Conservation (phyloP, 2,113 vertebrate genomes). For the Pipra filicauda region DNA sequence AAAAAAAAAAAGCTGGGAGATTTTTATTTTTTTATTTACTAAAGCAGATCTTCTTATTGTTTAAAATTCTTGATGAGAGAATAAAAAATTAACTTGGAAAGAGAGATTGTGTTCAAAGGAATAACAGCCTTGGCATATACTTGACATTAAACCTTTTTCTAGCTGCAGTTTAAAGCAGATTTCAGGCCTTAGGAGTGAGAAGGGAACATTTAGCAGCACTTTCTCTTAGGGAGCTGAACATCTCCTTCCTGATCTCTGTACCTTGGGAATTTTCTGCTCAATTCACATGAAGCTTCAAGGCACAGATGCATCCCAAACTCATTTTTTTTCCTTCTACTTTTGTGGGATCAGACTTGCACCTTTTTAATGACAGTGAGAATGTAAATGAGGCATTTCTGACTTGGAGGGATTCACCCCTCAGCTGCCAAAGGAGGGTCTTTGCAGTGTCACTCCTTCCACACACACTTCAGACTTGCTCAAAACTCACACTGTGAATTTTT, state of each 20-base stretch:
- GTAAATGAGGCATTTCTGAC: not conserved
- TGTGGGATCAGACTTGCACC: not conserved
- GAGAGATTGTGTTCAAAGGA: not conserved
- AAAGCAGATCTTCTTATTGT: not conserved
- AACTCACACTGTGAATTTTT: not conserved
- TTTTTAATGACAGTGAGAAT: not conserved
- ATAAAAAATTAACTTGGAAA: not conserved
- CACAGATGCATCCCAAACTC: accelerated
- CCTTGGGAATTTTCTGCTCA: not conserved
- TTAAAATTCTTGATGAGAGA: not conserved
- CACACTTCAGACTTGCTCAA: not conserved
- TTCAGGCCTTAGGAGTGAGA: not conserved
- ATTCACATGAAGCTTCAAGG: not conserved
- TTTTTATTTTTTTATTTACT: not conserved
- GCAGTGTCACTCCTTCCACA: not conserved
- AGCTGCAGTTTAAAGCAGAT: not conserved
- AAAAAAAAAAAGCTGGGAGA: not conserved
- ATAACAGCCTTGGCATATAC: not conserved
- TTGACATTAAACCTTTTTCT: not conserved
- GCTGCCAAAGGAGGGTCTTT: not conserved
- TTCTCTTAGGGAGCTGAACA: not conserved
- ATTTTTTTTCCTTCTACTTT: not conserved
- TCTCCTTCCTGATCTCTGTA: not conserved
- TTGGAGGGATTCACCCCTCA: not conserved
- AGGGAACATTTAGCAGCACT: not conserved